Percentiles rank a stretch among this genome's conserved stretches.
Conservation (phyloP, 2,888 invertebrate species). For the Microctonus aethiopoides region DNA sequence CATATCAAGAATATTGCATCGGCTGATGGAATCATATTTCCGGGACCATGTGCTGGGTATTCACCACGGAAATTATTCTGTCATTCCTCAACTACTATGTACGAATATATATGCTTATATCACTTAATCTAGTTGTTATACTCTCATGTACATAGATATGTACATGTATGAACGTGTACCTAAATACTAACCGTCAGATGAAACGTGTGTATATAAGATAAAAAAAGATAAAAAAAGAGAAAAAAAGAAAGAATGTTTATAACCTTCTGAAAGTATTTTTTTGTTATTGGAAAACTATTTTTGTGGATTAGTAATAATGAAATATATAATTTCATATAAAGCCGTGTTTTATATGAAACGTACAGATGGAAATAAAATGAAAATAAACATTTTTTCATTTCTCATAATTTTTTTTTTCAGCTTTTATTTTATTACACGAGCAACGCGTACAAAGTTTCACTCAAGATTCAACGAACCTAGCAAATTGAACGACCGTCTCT, state of each 20-base stretch:
- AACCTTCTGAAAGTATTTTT: too few relatives aligned
- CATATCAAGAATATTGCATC: not conserved
- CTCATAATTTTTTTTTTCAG: not conserved
- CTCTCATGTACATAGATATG: not conserved
- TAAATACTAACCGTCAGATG: too few relatives aligned
- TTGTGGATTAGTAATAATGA: too few relatives aligned
- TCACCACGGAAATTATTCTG: constrained; percentile 42
- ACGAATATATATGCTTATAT: not conserved
- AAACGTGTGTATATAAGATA: too few relatives aligned
- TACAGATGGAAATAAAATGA: too few relatives aligned
- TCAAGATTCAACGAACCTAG: not conserved
- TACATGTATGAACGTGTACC: not conserved
- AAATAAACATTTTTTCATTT: not conserved
- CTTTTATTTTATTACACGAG: not conserved
- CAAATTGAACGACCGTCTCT: not conserved
- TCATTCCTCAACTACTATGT: constrained; percentile 37
- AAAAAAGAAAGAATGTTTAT: too few relatives aligned
- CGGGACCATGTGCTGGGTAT: not conserved
- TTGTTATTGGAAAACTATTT: too few relatives aligned
- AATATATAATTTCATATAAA: too few relatives aligned
- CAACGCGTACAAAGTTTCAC: not conserved
- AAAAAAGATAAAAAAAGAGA: not conserved
- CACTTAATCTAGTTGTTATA: too few relatives aligned
- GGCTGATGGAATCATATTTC: not conserved
- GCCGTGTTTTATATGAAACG: too few relatives aligned